Evolutionary conservation across 1,140 invertebrate species (phyloP).

Genomic region (Temnothorax longispinosus): DNA sequence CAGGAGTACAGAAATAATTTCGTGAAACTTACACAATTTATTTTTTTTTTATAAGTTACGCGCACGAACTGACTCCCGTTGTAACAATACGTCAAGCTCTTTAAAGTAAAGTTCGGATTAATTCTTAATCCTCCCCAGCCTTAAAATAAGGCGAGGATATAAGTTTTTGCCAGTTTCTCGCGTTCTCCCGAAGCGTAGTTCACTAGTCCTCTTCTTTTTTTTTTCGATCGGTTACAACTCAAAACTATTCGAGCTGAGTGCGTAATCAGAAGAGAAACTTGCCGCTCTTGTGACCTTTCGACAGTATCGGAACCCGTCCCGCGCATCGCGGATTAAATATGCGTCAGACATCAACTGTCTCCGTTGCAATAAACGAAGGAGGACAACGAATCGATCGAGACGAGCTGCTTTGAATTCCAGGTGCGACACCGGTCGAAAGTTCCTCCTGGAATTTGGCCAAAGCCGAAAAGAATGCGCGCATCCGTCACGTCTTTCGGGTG

Average conservation of each 20-base stretch:
- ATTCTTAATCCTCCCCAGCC: too few species aligned
- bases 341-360: conserved; percentile 5
- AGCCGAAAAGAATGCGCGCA: conserved; percentile 67
- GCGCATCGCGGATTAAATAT: conserved; percentile 36
- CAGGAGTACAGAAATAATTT: neutral
- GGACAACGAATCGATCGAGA: neutral
- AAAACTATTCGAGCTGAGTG: neutral
- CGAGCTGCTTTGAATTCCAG: conserved; percentile 71
- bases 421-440: conserved; percentile 71
- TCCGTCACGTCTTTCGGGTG: conserved; percentile 9
- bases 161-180: neutral
- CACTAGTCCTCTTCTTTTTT: neutral
- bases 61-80: neutral
- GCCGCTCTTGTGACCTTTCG: conserved; percentile 22
- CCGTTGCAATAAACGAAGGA: conserved; percentile 51
- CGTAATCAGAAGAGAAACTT: conserved; percentile 42
- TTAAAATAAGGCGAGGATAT: neutral
- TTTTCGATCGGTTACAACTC: neutral
- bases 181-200: neutral
- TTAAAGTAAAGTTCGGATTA: neutral
- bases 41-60: neutral
- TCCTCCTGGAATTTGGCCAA: conserved; percentile 77
- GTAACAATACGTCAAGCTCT: neutral
- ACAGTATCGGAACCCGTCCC: neutral
- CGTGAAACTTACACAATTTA: neutral